phyloP scores from a whole-genome alignment of 2,888 invertebrate species.

The Adelphocoris suturalis region DNA sequence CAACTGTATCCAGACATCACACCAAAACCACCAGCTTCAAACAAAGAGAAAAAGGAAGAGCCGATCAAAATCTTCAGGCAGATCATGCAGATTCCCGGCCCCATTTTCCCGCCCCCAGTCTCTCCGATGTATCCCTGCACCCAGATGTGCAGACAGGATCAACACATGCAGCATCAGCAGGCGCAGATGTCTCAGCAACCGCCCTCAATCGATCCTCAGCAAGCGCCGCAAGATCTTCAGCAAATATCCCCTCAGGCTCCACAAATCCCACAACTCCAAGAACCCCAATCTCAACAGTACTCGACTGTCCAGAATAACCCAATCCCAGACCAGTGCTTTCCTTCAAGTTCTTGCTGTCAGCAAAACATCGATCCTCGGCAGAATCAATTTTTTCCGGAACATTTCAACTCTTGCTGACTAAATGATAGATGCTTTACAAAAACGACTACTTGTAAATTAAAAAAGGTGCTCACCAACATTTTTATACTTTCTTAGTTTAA shows the following conservation, averaged over 20 bases:
- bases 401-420: no score
- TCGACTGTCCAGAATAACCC: background rate
- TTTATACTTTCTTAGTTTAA: no score
- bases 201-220: background rate
- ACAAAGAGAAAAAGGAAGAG: conserved; percentile 55
- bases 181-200: no score
- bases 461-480: no score
- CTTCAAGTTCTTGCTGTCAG: background rate
- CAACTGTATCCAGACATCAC: conserved; percentile 61
- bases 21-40: background rate
- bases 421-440: no score
- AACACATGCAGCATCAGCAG: conserved; percentile 16
- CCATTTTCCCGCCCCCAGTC: conserved; percentile 5
- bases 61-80: conserved; percentile 68
- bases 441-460: no score
- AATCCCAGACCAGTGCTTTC: background rate
- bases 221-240: background rate
- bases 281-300: background rate
- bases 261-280: background rate
- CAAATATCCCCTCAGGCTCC: conserved; percentile 20
- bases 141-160: background rate
- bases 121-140: background rate
- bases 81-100: conserved; percentile 60
- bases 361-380: background rate
- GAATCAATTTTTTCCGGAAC: background rate